phyloP scores from a whole-genome alignment of 2,888 invertebrate species.

The Polyommatus icarus region DNA sequence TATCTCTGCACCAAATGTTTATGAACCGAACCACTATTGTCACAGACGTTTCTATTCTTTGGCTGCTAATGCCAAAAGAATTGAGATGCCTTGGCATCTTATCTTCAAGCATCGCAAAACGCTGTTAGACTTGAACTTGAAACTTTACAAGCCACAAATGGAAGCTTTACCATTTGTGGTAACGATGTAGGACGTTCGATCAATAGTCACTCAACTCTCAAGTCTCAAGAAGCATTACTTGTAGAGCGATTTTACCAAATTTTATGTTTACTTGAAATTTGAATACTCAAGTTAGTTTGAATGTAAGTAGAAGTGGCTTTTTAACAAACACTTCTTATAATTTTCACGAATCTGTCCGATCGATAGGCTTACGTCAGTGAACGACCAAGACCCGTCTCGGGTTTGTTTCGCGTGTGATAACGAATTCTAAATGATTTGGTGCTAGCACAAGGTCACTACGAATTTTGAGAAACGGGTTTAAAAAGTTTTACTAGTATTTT shows the following conservation, averaged over 20 bases:
- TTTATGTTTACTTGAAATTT: background rate
- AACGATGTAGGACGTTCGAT: background rate
- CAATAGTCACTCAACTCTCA: background rate
- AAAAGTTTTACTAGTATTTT: background rate
- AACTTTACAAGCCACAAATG: background rate
- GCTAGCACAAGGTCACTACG: slow-evolving; percentile 13
- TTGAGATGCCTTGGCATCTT: background rate
- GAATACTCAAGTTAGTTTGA: no score
- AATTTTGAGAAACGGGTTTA: slow-evolving; percentile 9
- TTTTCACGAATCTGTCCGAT: background rate
- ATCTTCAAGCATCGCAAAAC: background rate
- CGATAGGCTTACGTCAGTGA: slow-evolving; percentile 18
- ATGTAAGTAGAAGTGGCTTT: no score
- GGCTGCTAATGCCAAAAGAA: background rate
- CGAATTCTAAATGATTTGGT: slow-evolving; percentile 22
- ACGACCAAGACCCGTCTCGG: slow-evolving; percentile 4
- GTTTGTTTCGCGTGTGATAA: slow-evolving; percentile 24
- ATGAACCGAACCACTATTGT: slow-evolving; percentile 35
- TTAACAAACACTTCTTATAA: background rate
- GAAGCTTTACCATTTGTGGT: background rate
- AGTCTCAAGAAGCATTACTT: background rate
- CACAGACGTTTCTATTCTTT: background rate
- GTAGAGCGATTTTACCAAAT: no score
- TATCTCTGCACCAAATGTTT: slow-evolving; percentile 57
- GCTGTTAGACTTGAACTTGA: background rate